Conservation (phyloP, 2,797 vertebrate species). For the Acanthurus lineatus region DNA sequence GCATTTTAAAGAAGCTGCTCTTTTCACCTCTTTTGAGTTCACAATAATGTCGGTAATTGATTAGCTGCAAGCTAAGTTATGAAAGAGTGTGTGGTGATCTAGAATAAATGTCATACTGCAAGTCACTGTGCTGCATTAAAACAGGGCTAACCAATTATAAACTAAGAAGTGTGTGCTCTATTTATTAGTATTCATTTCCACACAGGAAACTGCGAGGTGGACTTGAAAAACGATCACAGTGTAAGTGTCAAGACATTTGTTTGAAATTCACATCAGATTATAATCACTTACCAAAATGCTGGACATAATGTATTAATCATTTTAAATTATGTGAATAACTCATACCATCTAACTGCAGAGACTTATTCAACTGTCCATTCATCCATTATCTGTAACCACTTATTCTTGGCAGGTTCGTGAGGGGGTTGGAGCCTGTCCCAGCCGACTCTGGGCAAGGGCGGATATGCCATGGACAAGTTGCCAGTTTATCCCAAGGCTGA, state of each 20-base stretch:
- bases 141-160: background rate
- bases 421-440: too few species aligned
- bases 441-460: too few species aligned
- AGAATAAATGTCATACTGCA: background rate
- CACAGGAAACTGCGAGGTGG: background rate
- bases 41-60: background rate
- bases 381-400: too few species aligned
- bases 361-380: background rate
- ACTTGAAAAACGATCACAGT: background rate
- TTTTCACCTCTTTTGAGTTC: background rate
- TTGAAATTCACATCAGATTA: conserved; percentile 1
- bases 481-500: too few species aligned
- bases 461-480: too few species aligned
- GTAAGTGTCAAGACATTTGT: background rate
- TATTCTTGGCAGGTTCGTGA: too few species aligned
- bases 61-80: background rate
- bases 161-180: conserved; percentile 8
- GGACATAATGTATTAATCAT: background rate
- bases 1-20: conserved; percentile 4
- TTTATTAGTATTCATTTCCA: conserved; percentile 10
- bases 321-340: conserved; percentile 6
- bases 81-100: background rate
- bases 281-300: background rate
- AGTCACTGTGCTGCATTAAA: background rate
- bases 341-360: background rate